phyloP scores from a whole-genome alignment of 1,140 invertebrate genomes.

The Drosophila kanapiae region DNA sequence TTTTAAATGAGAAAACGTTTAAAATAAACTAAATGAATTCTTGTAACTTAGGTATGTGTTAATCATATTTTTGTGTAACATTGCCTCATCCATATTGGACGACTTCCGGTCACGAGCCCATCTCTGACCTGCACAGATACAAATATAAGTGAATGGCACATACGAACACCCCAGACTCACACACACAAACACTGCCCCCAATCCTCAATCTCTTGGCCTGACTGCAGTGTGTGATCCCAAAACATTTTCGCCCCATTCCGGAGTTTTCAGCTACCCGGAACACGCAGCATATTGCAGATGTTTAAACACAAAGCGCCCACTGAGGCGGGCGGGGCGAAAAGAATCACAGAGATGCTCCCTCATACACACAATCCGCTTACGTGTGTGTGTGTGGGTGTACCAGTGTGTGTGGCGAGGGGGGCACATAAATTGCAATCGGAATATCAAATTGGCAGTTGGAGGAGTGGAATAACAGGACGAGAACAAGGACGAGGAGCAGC shows the following conservation, averaged over 20 bases:
- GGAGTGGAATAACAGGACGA: slow-evolving; percentile 36
- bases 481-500: slow-evolving; percentile 24
- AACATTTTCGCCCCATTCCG: slow-evolving; percentile 40
- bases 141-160: neutral
- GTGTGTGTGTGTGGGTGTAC: slow-evolving; percentile 4
- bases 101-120: slow-evolving; percentile 1
- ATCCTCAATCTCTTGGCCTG: slow-evolving; percentile 21
- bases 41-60: neutral
- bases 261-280: slow-evolving; percentile 28
- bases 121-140: slow-evolving; percentile 6
- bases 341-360: slow-evolving; percentile 68
- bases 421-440: slow-evolving; percentile 83
- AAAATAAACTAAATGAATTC: too few species aligned
- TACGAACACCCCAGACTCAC: slow-evolving; percentile 1
- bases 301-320: slow-evolving; percentile 62
- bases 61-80: too few species aligned
- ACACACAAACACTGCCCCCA: neutral
- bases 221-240: slow-evolving; percentile 66
- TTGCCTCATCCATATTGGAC: neutral
- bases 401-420: slow-evolving; percentile 23
- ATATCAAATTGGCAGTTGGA: slow-evolving; percentile 78
- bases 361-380: slow-evolving; percentile 40
- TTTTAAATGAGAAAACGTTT: too few species aligned
- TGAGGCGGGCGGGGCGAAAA: slow-evolving; percentile 32
- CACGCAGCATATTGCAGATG: slow-evolving; percentile 80